Evolutionary conservation across 2,797 vertebrate genomes (phyloP).

Genomic region (Bovichtus diacanthus): DNA sequence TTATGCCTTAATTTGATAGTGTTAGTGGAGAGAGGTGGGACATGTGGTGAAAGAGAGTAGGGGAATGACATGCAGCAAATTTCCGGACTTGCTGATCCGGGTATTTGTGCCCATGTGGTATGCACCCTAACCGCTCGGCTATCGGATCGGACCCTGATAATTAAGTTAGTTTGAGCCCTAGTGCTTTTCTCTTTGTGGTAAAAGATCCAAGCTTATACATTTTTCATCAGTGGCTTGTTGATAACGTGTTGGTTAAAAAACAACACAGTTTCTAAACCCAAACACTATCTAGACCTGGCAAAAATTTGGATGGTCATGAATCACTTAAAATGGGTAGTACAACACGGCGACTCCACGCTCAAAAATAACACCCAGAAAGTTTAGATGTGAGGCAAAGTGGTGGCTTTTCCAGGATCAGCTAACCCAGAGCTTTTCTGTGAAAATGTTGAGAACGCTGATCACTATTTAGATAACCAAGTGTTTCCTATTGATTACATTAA

Average conservation of each 20-base stretch:
- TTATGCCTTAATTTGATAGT: too few species aligned
- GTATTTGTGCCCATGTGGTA: too few species aligned
- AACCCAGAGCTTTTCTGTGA: not conserved
- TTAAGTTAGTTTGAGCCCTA: not conserved
- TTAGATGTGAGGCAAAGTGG: not conserved
- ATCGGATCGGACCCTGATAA: too few species aligned
- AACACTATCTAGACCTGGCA: not conserved
- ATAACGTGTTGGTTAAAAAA: not conserved
- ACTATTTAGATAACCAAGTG: conserved; percentile 23
- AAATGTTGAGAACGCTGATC: conserved; percentile 11
- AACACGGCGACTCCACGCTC: not conserved
- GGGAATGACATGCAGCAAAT: too few species aligned
- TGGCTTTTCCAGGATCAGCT: not conserved
- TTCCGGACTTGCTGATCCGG: too few species aligned
- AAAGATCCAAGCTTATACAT: not conserved
- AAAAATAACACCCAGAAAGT: not conserved
- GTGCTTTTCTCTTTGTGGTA: not conserved
- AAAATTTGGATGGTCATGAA: not conserved
- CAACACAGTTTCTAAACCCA: not conserved
- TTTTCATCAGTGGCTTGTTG: not conserved
- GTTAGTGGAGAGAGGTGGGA: too few species aligned
- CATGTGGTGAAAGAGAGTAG: too few species aligned
- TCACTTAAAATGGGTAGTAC: not conserved
- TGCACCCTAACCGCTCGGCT: too few species aligned
- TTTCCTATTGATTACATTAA: conserved; percentile 37